A percentile compares a stretch with the other conserved stretches of the same genome.
Conservation (phyloP, 92 coral and sea anemone species). For the Bergia puertoricense region DNA sequence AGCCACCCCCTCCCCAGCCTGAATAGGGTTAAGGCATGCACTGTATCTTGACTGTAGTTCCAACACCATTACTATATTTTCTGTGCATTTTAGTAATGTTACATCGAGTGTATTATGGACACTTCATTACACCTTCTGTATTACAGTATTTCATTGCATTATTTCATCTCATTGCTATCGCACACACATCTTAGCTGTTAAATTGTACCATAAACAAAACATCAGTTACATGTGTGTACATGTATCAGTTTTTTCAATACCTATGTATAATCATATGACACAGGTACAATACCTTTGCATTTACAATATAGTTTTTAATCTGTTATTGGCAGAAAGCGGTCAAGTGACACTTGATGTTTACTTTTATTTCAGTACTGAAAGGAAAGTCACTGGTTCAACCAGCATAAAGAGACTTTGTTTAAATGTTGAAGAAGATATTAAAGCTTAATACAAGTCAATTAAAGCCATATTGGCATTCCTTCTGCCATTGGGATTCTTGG, state of each 20-base stretch:
- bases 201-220: not conserved
- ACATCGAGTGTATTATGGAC: no score
- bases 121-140: no score
- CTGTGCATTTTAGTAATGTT: no score
- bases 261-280: not conserved
- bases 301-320: no score
- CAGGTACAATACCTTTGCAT: not conserved
- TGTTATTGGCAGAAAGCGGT: not conserved
- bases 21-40: no score
- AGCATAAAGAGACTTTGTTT: constrained; percentile 61
- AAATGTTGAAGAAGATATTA: constrained; percentile 21
- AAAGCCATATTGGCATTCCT: not conserved
- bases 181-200: no score
- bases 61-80: no score
- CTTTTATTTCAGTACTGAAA: constrained; percentile 81
- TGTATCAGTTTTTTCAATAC: not conserved
- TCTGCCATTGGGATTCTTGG: not conserved
- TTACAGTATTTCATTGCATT: no score
- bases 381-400: constrained; percentile 96
- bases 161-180: no score
- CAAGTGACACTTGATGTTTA: constrained; percentile 8
- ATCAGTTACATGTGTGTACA: not conserved
- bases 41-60: no score
- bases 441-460: constrained; percentile 1
- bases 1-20: no score